These are phyloP conservation scores for Oopsacas minuta DNA, from an alignment of 37 sponge, comb jelly and placozoan species.

Conservation along the genomic window DNA sequence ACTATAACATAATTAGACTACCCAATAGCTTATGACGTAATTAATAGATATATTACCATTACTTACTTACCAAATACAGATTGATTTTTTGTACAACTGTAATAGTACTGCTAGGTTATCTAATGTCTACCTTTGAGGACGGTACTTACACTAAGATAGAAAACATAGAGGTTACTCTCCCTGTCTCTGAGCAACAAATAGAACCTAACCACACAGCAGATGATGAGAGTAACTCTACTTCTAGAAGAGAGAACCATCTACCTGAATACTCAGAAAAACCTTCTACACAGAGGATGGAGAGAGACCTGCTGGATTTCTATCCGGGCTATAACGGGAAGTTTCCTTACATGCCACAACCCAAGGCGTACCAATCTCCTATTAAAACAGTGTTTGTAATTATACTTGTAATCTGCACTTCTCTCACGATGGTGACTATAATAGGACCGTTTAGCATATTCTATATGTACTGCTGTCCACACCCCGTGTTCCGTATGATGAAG, in stretches of 20 bases:
- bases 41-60: too few species aligned
- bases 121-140: background rate
- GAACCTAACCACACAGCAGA: background rate
- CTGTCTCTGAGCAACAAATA: background rate
- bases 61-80: too few species aligned
- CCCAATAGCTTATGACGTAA: too few species aligned
- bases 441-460: background rate
- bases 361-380: background rate
- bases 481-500: background rate
- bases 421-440: background rate
- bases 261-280: background rate
- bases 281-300: background rate
- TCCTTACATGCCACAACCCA: background rate
- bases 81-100: too few species aligned
- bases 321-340: background rate
- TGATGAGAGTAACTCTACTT: background rate
- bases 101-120: too few species aligned
- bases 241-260: background rate
- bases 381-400: background rate
- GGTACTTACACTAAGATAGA: constrained; percentile 5
- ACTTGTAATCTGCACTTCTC: background rate
- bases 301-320: background rate
- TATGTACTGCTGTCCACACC: background rate
- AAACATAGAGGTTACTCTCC: background rate
- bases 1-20: background rate